Evolutionary conservation across 2,888 invertebrate genomes (phyloP).

Genomic region (Empis stercorea): DNA sequence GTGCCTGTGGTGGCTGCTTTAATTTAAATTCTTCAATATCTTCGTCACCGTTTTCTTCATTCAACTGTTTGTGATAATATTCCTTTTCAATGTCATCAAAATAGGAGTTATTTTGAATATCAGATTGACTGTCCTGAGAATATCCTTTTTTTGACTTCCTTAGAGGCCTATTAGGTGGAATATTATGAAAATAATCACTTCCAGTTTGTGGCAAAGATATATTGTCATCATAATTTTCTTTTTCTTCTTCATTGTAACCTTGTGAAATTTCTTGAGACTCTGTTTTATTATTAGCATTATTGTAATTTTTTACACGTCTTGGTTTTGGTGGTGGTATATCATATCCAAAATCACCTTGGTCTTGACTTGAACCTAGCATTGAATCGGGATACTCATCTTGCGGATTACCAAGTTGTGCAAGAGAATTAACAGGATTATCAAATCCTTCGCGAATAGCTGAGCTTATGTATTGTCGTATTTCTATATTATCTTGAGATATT

Average conservation of each 20-base stretch:
- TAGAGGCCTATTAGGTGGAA: slow-evolving; percentile 40
- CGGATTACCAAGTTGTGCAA: slow-evolving; percentile 45
- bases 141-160: slow-evolving; percentile 36
- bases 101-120: slow-evolving; percentile 27
- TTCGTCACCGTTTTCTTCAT: slow-evolving; percentile 14
- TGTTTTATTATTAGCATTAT: slow-evolving; percentile 21
- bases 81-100: slow-evolving; percentile 36
- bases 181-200: slow-evolving; percentile 27
- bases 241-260: slow-evolving; percentile 24
- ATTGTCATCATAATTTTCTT: slow-evolving; percentile 29
- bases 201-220: slow-evolving; percentile 31
- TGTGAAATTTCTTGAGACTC: slow-evolving; percentile 25
- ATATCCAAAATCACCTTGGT: slow-evolving; percentile 25
- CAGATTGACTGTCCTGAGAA: slow-evolving; percentile 33
- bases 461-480: slow-evolving; percentile 62
- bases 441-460: slow-evolving; percentile 71
- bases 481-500: slow-evolving; percentile 69
- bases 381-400: slow-evolving; percentile 15
- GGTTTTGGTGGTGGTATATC: slow-evolving; percentile 35
- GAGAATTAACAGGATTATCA: slow-evolving; percentile 47
- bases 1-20: slow-evolving; percentile 26
- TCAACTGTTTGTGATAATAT: slow-evolving; percentile 20
- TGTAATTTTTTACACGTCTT: slow-evolving; percentile 23
- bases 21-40: slow-evolving; percentile 10
- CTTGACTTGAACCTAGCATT: slow-evolving; percentile 13